Evolutionary conservation across 2,797 vertebrate species (phyloP).

Genomic region (Selene dorsalis): DNA sequence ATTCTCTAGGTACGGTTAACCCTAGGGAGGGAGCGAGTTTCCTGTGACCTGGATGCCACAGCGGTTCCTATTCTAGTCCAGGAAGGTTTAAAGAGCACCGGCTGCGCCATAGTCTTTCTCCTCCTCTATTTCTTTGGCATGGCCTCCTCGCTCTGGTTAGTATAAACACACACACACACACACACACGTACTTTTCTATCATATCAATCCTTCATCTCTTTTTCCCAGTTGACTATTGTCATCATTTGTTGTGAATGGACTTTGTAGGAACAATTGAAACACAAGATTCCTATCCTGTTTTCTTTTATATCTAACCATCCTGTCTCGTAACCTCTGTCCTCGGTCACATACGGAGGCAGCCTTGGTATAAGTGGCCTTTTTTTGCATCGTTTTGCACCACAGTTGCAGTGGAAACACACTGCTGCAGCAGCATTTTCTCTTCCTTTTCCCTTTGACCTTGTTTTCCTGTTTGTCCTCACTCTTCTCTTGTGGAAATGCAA

Average conservation of each 20-base stretch:
- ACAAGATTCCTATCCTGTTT: conserved; percentile 73
- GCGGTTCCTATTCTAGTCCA: conserved; percentile 95
- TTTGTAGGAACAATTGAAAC: conserved; percentile 66
- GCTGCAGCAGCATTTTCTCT: conserved; percentile 68
- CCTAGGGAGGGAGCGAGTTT: conserved; percentile 96
- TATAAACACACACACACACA: conserved; percentile 27
- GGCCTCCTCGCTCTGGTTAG: conserved; percentile 98
- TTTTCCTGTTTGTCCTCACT: conserved; percentile 67
- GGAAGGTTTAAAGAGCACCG: conserved; percentile 99
- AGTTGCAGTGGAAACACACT: conserved; percentile 59
- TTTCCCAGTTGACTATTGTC: conserved; percentile 53
- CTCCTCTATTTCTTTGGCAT: conserved; percentile 99
- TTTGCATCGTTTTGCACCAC: conserved; percentile 31
- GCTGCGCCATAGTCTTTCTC: conserved; percentile 99
- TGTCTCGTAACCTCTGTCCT: conserved; percentile 67
- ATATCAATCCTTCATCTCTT: conserved; percentile 42
- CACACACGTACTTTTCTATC: conserved; percentile 9
- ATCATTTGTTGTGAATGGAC: conserved; percentile 44
- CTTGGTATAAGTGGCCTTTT: conserved; percentile 38
- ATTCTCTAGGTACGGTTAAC: conserved; percentile 87
- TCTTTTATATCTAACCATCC: conserved; percentile 53
- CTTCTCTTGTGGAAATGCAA: conserved; percentile 38
- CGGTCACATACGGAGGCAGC: conserved; percentile 42
- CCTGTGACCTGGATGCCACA: conserved; percentile 97
- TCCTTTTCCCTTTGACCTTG: conserved; percentile 56